Evolutionary conservation across 2,113 vertebrate genomes (phyloP).

Genomic region (Lipotes vexillifer): DNA sequence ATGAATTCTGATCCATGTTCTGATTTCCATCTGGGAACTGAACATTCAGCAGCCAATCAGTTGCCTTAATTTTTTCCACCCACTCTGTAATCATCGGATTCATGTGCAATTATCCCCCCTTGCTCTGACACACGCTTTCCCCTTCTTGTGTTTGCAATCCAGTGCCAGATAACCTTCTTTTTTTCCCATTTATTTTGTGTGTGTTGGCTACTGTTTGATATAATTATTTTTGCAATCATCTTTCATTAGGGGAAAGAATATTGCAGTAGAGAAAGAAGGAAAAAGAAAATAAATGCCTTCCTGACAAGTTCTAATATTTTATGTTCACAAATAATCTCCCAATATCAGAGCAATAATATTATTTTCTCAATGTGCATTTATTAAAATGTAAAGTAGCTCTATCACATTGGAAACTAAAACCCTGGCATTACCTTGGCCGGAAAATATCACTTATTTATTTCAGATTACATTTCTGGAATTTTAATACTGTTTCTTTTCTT

Average conservation of each 20-base stretch:
- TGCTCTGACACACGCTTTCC: conserved; percentile 13
- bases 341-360: conserved; percentile 77
- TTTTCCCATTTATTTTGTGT: conserved; percentile 71
- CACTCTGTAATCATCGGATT: conserved; percentile 69
- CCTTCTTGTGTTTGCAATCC: conserved; percentile 63
- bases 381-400: conserved; percentile 82
- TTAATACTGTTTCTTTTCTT: conserved; percentile 63
- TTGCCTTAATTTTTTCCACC: conserved; percentile 52
- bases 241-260: conserved; percentile 72
- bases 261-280: conserved; percentile 67
- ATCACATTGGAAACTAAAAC: conserved; percentile 66
- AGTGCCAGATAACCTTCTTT: conserved; percentile 79
- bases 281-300: conserved; percentile 69
- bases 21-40: conserved; percentile 15
- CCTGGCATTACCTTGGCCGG: conserved; percentile 70
- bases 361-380: conserved; percentile 77
- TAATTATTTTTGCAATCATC: conserved; percentile 82
- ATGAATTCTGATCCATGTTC: conserved; percentile 63
- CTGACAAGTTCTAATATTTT: conserved; percentile 76
- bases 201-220: conserved; percentile 61
- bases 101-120: conserved; percentile 69
- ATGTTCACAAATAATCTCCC: conserved; percentile 81
- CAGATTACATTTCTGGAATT: conserved; percentile 77
- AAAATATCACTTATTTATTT: conserved; percentile 80
- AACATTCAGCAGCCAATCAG: conserved; percentile 58